Base-by-base conservation (phyloP, 2,797 vertebrate genomes). In the Gallirallus australis region DNA sequence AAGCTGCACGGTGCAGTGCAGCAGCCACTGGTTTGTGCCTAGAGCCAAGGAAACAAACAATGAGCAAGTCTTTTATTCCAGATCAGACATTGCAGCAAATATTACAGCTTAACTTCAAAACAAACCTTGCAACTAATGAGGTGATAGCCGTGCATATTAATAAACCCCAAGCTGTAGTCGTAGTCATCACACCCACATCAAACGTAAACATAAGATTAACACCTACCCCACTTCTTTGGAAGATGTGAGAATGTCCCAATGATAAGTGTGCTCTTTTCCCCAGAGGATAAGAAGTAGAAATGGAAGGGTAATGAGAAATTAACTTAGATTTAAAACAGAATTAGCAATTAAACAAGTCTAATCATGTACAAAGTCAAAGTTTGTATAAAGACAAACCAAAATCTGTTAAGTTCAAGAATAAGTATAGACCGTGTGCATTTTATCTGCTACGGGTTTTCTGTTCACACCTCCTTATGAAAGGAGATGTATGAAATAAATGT, bases 81-180 rank as follows among this genome's bases (percentile, higher is more conserved):
- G 88, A 96, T 96, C 93, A 92, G 72, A 93, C 96, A 86, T 88
- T 92, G 63, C 94, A 92, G 96, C 97, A 97, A 96, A 97, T 94
- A 91, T 88, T 93, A 28, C 97, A 96, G 97, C 97, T 96, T 89
- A 66, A 96, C 98, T 98, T 98, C 97, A 97, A 98, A 98, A 98
- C 97, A 96, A 96, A 96, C 84, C 94, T 97, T 60, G 75, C 97
- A 92, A 95, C 97, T 98, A 98, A 98, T 98, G 97, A 98, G 98
- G 97, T 97, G 97, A 97, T 94, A 98, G 97, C 97, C 97, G 82
- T 95, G 97, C 97, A 94, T 97, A 93, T 98, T 97, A 98, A 97
- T 97, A 97, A 97, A 97, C 82, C 87, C 83, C 12, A 75, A 84
- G 88, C 97, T 96, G 96, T 79, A 96, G 96, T 89, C 94, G 5